Percentiles rank a stretch among this genome's conserved stretches.
Conservation (phyloP, 2,888 invertebrate genomes). For the Pachymerium ferrugineum region DNA sequence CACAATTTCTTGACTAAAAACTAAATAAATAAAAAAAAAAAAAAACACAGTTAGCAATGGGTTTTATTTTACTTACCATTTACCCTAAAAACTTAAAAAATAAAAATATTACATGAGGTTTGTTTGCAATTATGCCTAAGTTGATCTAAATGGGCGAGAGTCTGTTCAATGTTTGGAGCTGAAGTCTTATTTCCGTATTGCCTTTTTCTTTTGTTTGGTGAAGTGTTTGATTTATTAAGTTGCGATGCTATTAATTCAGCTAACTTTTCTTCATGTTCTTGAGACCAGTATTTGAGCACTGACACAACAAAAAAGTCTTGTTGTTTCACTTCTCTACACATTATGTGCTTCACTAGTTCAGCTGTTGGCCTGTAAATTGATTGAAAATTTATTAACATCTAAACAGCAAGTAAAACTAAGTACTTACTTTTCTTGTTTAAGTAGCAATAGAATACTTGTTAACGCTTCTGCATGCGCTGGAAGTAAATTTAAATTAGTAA, state of each 20-base stretch:
- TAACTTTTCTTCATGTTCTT: constrained; percentile 79
- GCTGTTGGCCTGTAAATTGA: constrained; percentile 48
- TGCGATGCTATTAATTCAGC: constrained; percentile 51
- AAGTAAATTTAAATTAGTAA: constrained; percentile 53
- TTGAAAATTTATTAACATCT: neutral
- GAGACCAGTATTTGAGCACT: constrained; percentile 88
- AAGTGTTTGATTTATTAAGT: constrained; percentile 63
- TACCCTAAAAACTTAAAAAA: neutral
- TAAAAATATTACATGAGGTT: constrained; percentile 43
- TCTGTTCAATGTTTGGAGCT: constrained; percentile 59
- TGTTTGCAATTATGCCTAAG: constrained; percentile 58
- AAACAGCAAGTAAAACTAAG: neutral
- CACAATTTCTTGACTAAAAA: constrained; percentile 84
- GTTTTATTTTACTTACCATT: neutral
- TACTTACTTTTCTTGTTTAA: constrained; percentile 77
- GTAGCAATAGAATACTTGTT: constrained; percentile 78
- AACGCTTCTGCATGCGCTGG: constrained; percentile 87
- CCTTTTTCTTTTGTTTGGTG: constrained; percentile 81
- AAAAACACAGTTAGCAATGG: neutral
- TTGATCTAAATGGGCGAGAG: constrained; percentile 87
- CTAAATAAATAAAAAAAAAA: constrained; percentile 42
- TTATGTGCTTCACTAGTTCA: constrained; percentile 48
- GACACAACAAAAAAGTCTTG: constrained; percentile 84
- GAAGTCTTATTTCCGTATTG: constrained; percentile 38
- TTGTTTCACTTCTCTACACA: constrained; percentile 48